These are phyloP conservation scores for Malacosoma neustria DNA, from an alignment of 2,888 invertebrate genomes.

Conservation along the genomic window DNA sequence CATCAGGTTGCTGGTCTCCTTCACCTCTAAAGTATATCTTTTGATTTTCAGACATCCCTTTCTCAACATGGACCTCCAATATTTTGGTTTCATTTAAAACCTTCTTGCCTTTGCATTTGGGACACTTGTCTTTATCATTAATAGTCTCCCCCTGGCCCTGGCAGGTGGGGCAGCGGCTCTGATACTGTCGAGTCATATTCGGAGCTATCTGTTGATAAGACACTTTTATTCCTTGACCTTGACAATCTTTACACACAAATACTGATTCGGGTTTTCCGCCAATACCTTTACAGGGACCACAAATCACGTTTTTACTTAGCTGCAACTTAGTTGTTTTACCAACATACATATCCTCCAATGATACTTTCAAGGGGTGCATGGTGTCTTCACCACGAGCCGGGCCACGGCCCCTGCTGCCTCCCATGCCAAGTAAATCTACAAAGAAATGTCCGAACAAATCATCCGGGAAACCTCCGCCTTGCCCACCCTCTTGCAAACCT, in stretches of 20 bases:
- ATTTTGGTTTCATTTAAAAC: constrained; percentile 88
- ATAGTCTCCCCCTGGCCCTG: constrained; percentile 83
- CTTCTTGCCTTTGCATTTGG: constrained; percentile 88
- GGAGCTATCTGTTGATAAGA: constrained; percentile 80
- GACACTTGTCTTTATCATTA: constrained; percentile 88
- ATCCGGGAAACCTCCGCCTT: constrained; percentile 74
- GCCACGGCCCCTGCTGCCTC: constrained; percentile 71
- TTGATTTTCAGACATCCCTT: constrained; percentile 91
- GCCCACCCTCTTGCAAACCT: constrained; percentile 88
- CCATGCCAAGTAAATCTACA: constrained; percentile 77
- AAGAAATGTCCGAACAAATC: constrained; percentile 80
- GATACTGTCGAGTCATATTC: constrained; percentile 78
- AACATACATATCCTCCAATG: constrained; percentile 92
- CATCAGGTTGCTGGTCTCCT: constrained; percentile 92
- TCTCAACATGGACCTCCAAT: constrained; percentile 90
- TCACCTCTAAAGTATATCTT: constrained; percentile 91
- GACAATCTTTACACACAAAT: constrained; percentile 81
- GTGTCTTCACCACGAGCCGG: constrained; percentile 86
- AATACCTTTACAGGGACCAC: constrained; percentile 83
- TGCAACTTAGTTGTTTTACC: constrained; percentile 90
- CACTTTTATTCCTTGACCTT: constrained; percentile 85
- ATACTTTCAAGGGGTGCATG: constrained; percentile 87
- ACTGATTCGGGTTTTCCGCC: constrained; percentile 83
- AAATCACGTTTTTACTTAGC: constrained; percentile 87
- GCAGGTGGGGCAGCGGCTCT: constrained; percentile 77